Conservation (phyloP, 2,888 invertebrate species). For the Alloplasta piceator region DNA sequence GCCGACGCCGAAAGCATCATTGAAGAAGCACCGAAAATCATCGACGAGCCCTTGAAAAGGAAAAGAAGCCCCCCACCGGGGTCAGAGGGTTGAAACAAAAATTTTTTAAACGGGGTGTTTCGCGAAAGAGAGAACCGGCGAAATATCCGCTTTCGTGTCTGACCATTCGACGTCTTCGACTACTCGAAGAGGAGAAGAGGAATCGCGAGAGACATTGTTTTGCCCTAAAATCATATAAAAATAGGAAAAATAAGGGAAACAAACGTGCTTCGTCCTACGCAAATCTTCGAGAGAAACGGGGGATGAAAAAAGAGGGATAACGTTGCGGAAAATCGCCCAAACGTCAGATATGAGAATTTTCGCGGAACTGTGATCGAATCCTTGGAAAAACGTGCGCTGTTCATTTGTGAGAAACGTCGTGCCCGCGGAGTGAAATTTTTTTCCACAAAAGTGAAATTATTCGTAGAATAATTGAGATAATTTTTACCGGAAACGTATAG, state of each 20-base stretch:
- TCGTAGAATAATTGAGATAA: constrained; percentile 8
- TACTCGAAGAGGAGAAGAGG: constrained; percentile 19
- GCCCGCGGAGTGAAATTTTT: too few relatives aligned
- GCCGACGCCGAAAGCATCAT: constrained; percentile 31
- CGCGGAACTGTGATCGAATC: not conserved
- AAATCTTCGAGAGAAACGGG: too few relatives aligned
- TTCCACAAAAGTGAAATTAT: constrained; percentile 20
- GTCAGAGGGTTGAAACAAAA: too few relatives aligned
- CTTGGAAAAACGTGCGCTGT: too few relatives aligned
- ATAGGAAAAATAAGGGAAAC: constrained; percentile 3
- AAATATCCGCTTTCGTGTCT: constrained; percentile 21
- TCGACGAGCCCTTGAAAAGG: too few relatives aligned
- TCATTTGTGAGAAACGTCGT: too few relatives aligned
- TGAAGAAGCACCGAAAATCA: too few relatives aligned
- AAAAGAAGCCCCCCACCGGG: too few relatives aligned
- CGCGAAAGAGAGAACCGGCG: not conserved
- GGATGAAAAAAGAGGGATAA: not conserved
- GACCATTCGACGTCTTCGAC: constrained; percentile 42
- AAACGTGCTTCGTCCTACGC: not conserved
- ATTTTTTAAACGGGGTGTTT: too few relatives aligned
- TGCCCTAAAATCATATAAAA: not conserved
- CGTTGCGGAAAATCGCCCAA: not conserved
- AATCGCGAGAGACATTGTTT: not conserved
- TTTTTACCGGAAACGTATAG: constrained; percentile 12
- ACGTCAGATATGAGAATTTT: not conserved